Base-by-base conservation (phyloP, 2,797 vertebrate species). In the Trachurus trachurus region DNA sequence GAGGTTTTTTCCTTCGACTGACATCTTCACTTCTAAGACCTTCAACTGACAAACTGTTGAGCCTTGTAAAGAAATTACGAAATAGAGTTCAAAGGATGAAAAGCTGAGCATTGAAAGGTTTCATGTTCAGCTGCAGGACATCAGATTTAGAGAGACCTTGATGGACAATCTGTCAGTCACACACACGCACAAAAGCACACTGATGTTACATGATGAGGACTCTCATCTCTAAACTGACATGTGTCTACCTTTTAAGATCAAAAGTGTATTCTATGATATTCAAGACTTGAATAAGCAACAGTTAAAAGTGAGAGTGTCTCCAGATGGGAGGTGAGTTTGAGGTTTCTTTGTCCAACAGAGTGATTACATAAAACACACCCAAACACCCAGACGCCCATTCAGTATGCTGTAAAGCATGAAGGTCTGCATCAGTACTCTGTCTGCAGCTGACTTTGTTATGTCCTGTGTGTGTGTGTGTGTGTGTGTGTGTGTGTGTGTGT, bases 361-460 rank as follows among this genome's bases (percentile, higher is more conserved):
- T 29, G 15, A 68, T 66, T 22, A 69, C 47, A 17, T 31, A 53
- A 66, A 66, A 76, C 72, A 53, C 53, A 71, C 52, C 67, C 58
- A 58, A 69, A 63, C 50, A 69, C 54, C 58, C 88, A 82, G 79
- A 86, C 63, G 45, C 12, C 39, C 66, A 9, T 71, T 90, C 69
- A 83, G 76, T 82, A 88, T 85, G 79, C 87, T 81, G 72, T 60
- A 79, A 86, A 81, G 83, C 83, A 86, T 70, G 81, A 87, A 86
- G 87, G 84, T 87, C 85, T 67, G 37, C 86, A 89, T 89, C 88
- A 91, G 89, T 89, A 91, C 84, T 86, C 89, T 66, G 86, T 81
- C 75, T 66, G 80, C 87, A 86, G 79, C 79, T 87, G 84, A 89
- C 85, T 88, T 89, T 88, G 84, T 69, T 82, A 63, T 78, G 86